These are phyloP conservation scores for Meloidogyne floridensis DNA, from an alignment of 1,140 invertebrate genomes.

Conservation along the genomic window DNA sequence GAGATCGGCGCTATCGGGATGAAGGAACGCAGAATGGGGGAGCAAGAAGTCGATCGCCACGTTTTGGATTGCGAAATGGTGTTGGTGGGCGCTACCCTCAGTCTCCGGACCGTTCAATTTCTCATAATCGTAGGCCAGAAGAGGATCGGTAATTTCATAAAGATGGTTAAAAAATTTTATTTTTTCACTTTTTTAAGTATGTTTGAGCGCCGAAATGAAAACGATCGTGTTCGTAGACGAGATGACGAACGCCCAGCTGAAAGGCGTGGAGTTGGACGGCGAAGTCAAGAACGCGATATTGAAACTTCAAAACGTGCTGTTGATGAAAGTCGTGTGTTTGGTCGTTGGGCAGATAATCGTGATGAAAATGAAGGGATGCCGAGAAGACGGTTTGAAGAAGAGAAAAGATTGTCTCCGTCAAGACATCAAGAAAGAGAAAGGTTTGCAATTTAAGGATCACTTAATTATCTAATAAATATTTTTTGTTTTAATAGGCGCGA, in stretches of 20 bases:
- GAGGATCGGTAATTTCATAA: background rate
- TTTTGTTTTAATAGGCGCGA: background rate
- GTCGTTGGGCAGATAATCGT: too few species aligned
- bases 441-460: background rate
- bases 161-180: background rate
- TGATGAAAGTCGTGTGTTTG: too few species aligned
- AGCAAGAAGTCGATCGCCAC: conserved; percentile 11
- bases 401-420: too few species aligned
- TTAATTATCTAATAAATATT: background rate
- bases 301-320: too few species aligned
- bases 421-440: too few species aligned
- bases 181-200: background rate
- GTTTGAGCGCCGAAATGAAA: too few species aligned
- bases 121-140: background rate
- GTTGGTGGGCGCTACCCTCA: background rate
- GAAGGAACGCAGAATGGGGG: background rate
- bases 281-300: too few species aligned
- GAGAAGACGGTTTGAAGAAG: too few species aligned
- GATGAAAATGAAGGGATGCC: too few species aligned
- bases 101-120: background rate
- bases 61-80: conserved; percentile 22
- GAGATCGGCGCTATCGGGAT: background rate
- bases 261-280: too few species aligned
- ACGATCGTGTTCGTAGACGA: too few species aligned
- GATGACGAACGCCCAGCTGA: too few species aligned